A percentile compares a stretch with the other conserved stretches of the same genome.
Conservation (phyloP, 2,797 vertebrate species). For the Euthynnus affinis region DNA sequence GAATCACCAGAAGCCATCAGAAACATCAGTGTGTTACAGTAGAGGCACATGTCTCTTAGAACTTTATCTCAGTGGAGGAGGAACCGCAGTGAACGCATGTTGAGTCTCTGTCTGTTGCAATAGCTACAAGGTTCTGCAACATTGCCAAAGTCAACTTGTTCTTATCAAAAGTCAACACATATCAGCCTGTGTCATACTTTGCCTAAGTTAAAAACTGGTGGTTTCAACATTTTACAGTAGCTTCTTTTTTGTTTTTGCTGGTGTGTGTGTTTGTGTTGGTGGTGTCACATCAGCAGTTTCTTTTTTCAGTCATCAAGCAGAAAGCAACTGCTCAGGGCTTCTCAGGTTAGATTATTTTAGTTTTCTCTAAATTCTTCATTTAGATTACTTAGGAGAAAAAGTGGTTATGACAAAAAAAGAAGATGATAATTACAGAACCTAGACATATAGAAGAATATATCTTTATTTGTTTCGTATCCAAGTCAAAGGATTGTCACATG, state of each 20-base stretch:
- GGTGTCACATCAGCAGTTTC: conserved; percentile 22
- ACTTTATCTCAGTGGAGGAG: background rate
- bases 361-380: background rate
- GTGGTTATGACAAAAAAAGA: too few relatives aligned
- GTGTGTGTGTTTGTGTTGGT: background rate
- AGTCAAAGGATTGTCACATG: too few relatives aligned
- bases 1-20: background rate
- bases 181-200: background rate
- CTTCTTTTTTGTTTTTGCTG: conserved; percentile 38
- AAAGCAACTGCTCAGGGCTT: background rate
- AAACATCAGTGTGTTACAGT: background rate
- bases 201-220: background rate
- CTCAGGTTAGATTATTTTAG: background rate
- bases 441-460: too few relatives aligned
- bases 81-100: background rate
- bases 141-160: fast-evolving
- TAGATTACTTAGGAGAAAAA: background rate
- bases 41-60: background rate
- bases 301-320: conserved; percentile 10
- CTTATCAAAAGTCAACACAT: background rate
- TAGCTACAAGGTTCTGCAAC: conserved; percentile 7
- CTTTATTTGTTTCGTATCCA: too few relatives aligned
- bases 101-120: conserved; percentile 1
- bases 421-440: background rate
- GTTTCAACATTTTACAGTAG: background rate